Base-by-base conservation (phyloP, 1,140 invertebrate genomes). In the Drosophila grimshawi region DNA sequence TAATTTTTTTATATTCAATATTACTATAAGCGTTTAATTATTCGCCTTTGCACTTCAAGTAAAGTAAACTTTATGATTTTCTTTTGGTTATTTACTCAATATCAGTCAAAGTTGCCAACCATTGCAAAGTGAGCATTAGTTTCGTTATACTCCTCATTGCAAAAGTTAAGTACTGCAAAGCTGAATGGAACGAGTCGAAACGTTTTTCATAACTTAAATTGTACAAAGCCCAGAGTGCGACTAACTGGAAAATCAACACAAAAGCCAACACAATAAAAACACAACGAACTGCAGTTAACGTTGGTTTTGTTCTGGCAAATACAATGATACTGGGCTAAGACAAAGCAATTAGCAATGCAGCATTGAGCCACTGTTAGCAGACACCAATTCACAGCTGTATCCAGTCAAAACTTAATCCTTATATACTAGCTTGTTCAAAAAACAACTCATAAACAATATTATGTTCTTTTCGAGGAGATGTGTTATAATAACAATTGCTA, bases 131-230 rank as follows among this genome's bases (percentile, higher is more conserved):
- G 11, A 52, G 35, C 8, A 35, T 53, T 39, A 59, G 3, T 45
- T 72, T 7, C 5, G 19, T 3, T 19, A 19, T 67, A 33, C 39
- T 52, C 64, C 6, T 6, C 2, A 5, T 8, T 4, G 5, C n/a
- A n/a, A 39, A 45, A 48, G 33, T 10, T 62, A 11, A 52, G 11
- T 46, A 75, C 69, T 46, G 52, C 41, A 35, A 52, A 63, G 45
- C 53, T 19, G 8, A 56, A 55, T 27, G 39, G 48, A 80, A 64
- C 61, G 68, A 57, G 74, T 48, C 62, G 62, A 81, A 81, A 51
- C 64, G 57, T 83, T 82, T 86, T 83, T 86, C 83, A 86, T 88
- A 86, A 88, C 83, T 89, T 77, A 75, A 83, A 86, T 86, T 83
- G 80, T 68, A 77, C 48, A 73, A 74, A 69, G 81, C 69, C 64